Base-by-base conservation (phyloP, 1,140 invertebrate genomes). In the Amphibalanus amphitrite region DNA sequence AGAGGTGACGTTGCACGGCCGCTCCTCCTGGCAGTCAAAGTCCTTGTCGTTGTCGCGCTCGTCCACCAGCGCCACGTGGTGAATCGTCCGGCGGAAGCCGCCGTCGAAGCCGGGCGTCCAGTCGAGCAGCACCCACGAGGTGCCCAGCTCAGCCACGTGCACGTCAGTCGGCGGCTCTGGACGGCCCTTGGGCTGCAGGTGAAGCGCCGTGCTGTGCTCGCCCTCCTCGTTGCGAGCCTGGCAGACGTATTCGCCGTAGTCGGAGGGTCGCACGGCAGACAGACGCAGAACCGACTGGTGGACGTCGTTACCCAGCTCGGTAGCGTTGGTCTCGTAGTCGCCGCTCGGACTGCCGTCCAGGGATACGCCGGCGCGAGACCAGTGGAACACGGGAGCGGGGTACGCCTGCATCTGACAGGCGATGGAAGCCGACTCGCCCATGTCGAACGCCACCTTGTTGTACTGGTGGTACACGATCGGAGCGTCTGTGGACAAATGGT, bases 31-130 rank as follows among this genome's bases (percentile, higher is more conserved):
- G 77, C 93, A 96, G 75, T 93, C 90, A 67, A 89, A 85, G 77
- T 93, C 90, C 74, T 86, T 84, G 88, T 89, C 91, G 73, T 87
- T 85, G 1, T 85, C 82, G 3, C 85, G 82, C 1, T 85, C 83
- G 0, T 84, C 83, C 26, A 15, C 70, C 26, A 77, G 78, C 33
- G 72, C 73, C 4, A 94, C 89, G 75, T 90, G 90, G 79, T 90
- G 93, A 76, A 91, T 91, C 0, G 91, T 94, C 75, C 88, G 90
- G 23, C 85, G 84, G 40, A 92, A 78, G 0, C 92, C 92, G 0
- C 93, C 93, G 80, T 95, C 90, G 77, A 95, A 96, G 0, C 92
- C 92, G 0, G 90, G 86, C 75, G 90, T 87, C 91, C 91, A 95
- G 47, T 84, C 83, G 0, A 95, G 38, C 47, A 65, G 68, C 64